Evolutionary conservation across 2,797 vertebrate genomes (phyloP), one percentile per base, ranked within the genome.

Genomic region (Halcyon badia): DNA sequence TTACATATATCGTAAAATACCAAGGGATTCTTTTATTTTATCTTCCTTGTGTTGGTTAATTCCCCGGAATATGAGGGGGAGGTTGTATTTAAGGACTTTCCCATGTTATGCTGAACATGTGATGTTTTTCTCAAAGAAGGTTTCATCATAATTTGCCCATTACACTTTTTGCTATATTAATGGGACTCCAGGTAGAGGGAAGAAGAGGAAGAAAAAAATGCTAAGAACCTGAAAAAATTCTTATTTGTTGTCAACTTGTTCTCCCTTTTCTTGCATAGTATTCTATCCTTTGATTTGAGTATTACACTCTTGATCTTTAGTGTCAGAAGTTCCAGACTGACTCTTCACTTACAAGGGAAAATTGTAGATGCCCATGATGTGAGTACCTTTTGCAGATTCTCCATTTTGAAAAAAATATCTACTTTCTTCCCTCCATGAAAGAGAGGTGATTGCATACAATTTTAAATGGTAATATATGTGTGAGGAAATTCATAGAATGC

Each of bases 51-150:
- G 10, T 9, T 17, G 14, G 10, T 58, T 79, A 54, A 33, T 6
- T 58, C 37, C 5, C 11, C 12, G 62, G 41, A 41, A 46, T 35
- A 3, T 15, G 10, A 51, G 16, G 4, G 3, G 0, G 4, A 5
- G 20, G 46, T 22, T 35, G 8, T 42, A 35, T 37, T 33, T 69
- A 48, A 81, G 31, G 31, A 44, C 17, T 49, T 75, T 54, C 15
- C 14, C 8, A 21, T 31, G n/a, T 4, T 58, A 22, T 37, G 8
- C 10, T 83, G 57, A 52, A 57, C 15, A 9, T 39, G 24, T 44
- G 20, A 30, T 1, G 3, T 17, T 62, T 62, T 86, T 49, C 19
- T 68, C 6, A 33, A 25, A 37, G 13, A 46, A 1, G 2, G 3
- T 69, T 78, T 62, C 22, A 52, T 46, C 24, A 35, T 58, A 41